These are phyloP conservation scores for Enteromius radiatus DNA, from an alignment of 2,797 vertebrate genomes.

Conservation along the genomic window DNA sequence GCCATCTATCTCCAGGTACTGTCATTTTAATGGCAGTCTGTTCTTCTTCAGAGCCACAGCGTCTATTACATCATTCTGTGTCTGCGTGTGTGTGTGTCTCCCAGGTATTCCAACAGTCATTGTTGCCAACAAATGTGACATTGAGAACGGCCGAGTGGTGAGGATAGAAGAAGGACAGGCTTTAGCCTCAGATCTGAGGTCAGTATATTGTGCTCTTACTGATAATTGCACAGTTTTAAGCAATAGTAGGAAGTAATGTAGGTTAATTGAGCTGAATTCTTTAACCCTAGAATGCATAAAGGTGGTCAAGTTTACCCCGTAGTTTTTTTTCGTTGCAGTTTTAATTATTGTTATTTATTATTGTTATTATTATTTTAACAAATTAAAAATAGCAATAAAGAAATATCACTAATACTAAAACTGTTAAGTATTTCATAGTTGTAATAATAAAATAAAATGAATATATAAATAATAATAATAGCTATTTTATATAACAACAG, in stretches of 20 bases:
- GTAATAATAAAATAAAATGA: no score
- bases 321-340: no score
- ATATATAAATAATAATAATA: no score
- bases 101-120: constrained; percentile 75
- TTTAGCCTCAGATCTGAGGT: constrained; percentile 77
- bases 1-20: constrained; percentile 59
- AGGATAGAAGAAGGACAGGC: constrained; percentile 76
- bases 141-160: constrained; percentile 78
- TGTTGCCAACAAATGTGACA: constrained; percentile 78
- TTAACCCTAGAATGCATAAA: background rate
- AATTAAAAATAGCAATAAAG: no score
- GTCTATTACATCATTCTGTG: constrained; percentile 43
- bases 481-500: no score
- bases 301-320: no score
- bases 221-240: background rate
- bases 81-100: constrained; percentile 18
- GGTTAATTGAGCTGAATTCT: background rate
- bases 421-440: no score
- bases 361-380: no score
- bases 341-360: no score
- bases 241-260: background rate
- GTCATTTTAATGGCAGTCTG: constrained; percentile 59
- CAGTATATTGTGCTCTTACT: background rate
- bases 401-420: no score
- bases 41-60: constrained; percentile 31